Conservation (phyloP, 2,113 vertebrate genomes). For the Poecile atricapillus region DNA sequence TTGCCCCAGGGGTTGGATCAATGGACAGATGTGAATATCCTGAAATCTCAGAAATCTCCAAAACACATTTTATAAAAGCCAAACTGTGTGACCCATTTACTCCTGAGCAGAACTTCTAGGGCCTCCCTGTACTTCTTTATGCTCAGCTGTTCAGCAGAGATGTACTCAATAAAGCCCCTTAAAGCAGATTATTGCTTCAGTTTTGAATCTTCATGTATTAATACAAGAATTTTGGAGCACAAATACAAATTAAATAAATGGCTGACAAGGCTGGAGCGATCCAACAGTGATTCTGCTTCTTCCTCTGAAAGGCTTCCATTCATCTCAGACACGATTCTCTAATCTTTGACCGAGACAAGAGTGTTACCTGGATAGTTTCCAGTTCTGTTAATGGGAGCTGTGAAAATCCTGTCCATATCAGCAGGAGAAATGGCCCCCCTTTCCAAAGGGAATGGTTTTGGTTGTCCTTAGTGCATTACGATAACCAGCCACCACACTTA, state of each 20-base stretch:
- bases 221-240: background rate
- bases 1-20: background rate
- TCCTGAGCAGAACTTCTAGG: background rate
- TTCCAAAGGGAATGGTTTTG: background rate
- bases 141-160: background rate
- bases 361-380: slow-evolving; percentile 31
- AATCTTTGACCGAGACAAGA: background rate
- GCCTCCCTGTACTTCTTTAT: background rate
- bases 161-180: background rate
- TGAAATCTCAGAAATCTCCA: background rate
- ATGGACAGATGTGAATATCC: background rate
- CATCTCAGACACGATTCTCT: background rate
- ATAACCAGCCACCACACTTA: slow-evolving; percentile 31
- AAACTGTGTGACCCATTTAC: background rate
- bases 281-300: background rate
- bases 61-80: background rate
- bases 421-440: background rate
- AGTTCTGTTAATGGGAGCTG: slow-evolving; percentile 5
- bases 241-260: background rate
- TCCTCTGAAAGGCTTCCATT: background rate
- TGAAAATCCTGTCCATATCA: background rate
- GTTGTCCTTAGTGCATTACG: background rate
- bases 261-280: background rate
- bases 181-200: background rate
- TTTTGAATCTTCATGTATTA: background rate